Evolutionary conservation across 2,797 vertebrate species (phyloP), one percentile per base, ranked within the genome.

Genomic region (Clarias laeviceps): DNA sequence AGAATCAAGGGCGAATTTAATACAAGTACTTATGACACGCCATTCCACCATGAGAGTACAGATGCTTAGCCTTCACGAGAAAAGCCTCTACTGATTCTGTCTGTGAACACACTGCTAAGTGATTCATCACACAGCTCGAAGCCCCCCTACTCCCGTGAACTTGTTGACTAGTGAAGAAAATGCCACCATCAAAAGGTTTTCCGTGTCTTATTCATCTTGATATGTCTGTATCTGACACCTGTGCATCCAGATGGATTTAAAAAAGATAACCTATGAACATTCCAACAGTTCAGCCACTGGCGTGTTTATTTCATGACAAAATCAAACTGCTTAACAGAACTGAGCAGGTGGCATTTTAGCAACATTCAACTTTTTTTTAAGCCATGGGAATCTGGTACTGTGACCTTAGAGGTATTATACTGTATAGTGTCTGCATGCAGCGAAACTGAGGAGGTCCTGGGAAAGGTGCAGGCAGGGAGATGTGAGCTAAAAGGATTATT

Each of bases 51-150:
- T 50, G 22, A 66, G 79, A 37, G 69, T 89, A 84, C 68, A 81
- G 84, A 89, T 40, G 82, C 77, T 84, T 83, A 87, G 88, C 89
- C 87, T 89, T 88, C 88, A 88, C 77, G 59, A 34, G 50, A 80
- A 62, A 85, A 57, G n/a, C 78, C 56, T 72, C 69, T 57, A 78
- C 80, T 78, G 85, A 89, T 76, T 77, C 59, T 80, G 87, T 86
- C 68, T 59, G 8, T 0, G 20, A 50, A 40, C 86, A 85, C 27
- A 73, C 27, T 18, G 82, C 22, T 59, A 40, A 86, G 82, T 40
- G 79, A 89, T 88, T 84, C 69, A 88, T 89, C 84, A 83, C 29
- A 9, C 68, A 6, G 56, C 70, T 72, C 29, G 69, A 70, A 72
- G 74, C 79, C n/a, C 5, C 40, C 22, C 8, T 24, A 4, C 86